A percentile compares a stretch with the other conserved stretches of the same genome.
Evolutionary conservation across 2,888 invertebrate genomes (phyloP).

Genomic region (Cyaniris semiargus): DNA sequence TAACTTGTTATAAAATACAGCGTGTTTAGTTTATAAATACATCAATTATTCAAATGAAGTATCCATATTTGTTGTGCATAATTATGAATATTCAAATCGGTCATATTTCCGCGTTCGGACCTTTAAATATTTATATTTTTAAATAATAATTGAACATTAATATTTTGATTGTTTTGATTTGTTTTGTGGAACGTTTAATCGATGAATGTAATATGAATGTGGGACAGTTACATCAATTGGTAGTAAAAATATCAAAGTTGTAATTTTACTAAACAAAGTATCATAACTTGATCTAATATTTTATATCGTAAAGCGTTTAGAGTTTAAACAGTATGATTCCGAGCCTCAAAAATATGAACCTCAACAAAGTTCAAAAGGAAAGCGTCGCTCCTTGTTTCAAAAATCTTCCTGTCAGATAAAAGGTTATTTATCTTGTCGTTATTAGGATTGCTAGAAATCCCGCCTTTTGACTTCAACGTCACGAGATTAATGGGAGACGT

Average conservation of each 20-base stretch:
- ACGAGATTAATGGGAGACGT: conserved; percentile 47
- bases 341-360: neutral
- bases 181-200: neutral
- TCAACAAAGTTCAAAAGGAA: neutral
- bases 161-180: conserved; percentile 4
- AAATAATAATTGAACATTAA: conserved; percentile 20
- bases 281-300: neutral
- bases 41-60: conserved; percentile 25
- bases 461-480: conserved; percentile 41
- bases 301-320: neutral
- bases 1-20: neutral
- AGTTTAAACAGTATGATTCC: neutral
- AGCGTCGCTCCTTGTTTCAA: conserved; percentile 8
- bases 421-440: conserved; percentile 30
- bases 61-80: conserved; percentile 12
- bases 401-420: conserved; percentile 30
- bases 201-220: conserved; percentile 7
- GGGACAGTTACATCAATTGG: neutral
- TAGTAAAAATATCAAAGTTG: neutral
- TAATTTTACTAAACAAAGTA: neutral
- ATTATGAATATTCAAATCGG: conserved; percentile 28
- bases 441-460: conserved; percentile 33
- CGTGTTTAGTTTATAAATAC: conserved; percentile 13
- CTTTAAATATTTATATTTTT: conserved; percentile 14
- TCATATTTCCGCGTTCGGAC: conserved; percentile 1